Conservation (phyloP, 2,113 vertebrate genomes). For the Tinamus guttatus region DNA sequence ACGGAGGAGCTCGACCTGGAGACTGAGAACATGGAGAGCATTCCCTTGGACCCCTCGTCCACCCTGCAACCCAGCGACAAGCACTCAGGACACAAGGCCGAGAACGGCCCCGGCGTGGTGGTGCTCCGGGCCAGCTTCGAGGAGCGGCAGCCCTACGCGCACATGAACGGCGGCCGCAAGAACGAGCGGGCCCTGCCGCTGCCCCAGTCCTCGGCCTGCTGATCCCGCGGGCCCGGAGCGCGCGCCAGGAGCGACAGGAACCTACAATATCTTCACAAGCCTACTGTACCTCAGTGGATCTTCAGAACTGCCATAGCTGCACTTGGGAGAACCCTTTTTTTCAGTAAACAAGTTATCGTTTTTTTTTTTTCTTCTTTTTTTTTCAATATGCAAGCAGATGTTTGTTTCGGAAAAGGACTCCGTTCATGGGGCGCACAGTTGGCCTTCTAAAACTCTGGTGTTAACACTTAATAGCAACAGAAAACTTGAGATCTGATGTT, state of each 20-base stretch:
- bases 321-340: conserved; percentile 80
- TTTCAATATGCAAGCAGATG: conserved; percentile 83
- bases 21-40: conserved; percentile 96
- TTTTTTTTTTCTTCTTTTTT: conserved; percentile 73
- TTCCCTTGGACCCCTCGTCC: conserved; percentile 92
- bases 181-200: conserved; percentile 93
- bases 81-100: conserved; percentile 88
- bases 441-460: conserved; percentile 81
- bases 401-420: conserved; percentile 78
- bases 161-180: conserved; percentile 97
- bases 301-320: conserved; percentile 84
- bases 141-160: conserved; percentile 93
- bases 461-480: conserved; percentile 80
- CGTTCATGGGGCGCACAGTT: conserved; percentile 73
- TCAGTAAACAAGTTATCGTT: conserved; percentile 75
- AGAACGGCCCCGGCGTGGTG: conserved; percentile 89
- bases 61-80: conserved; percentile 89
- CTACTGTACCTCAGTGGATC: conserved; percentile 90
- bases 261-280: conserved; percentile 77
- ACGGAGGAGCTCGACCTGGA: conserved; percentile 95
- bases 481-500: conserved; percentile 76
- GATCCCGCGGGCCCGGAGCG: conserved; percentile 75
- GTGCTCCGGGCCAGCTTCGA: conserved; percentile 91
- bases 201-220: conserved; percentile 98
- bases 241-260: conserved; percentile 56